Percentiles rank a stretch among this genome's conserved stretches.
Evolutionary conservation across 2,113 vertebrate species (phyloP).

Genomic region (Phylloscopus whistleri): DNA sequence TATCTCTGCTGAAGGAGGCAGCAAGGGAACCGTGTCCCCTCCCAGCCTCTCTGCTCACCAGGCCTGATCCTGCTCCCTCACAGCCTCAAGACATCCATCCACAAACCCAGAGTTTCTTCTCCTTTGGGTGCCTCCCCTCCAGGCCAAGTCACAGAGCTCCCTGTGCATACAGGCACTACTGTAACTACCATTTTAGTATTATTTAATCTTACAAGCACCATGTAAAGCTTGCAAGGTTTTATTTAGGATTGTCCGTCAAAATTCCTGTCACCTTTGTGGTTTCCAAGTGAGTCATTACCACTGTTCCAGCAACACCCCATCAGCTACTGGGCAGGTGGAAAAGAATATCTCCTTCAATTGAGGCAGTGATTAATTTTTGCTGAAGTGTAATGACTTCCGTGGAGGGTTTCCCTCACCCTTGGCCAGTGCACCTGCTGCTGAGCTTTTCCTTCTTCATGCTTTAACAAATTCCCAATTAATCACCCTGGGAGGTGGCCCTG

Average conservation of each 20-base stretch:
- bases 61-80: not conserved
- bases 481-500: not conserved
- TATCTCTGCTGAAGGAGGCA: not conserved
- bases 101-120: not conserved
- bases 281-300: not conserved
- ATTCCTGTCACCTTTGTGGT: not conserved
- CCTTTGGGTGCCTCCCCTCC: not conserved
- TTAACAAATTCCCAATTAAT: not conserved
- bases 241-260: not conserved
- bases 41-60: not conserved
- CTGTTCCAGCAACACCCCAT: not conserved
- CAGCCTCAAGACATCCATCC: not conserved
- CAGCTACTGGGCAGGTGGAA: not conserved
- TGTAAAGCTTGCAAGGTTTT: not conserved
- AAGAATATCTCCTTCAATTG: not conserved
- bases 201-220: not conserved
- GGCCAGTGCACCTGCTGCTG: not conserved
- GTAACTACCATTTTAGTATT: not conserved
- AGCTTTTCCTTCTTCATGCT: not conserved
- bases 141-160: not conserved
- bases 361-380: not conserved
- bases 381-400: not conserved
- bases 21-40: not conserved
- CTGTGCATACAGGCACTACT: too few species aligned
- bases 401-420: not conserved